These are phyloP conservation scores for Pimpla rufipes DNA, from an alignment of 2,888 invertebrate genomes.

Conservation along the genomic window DNA sequence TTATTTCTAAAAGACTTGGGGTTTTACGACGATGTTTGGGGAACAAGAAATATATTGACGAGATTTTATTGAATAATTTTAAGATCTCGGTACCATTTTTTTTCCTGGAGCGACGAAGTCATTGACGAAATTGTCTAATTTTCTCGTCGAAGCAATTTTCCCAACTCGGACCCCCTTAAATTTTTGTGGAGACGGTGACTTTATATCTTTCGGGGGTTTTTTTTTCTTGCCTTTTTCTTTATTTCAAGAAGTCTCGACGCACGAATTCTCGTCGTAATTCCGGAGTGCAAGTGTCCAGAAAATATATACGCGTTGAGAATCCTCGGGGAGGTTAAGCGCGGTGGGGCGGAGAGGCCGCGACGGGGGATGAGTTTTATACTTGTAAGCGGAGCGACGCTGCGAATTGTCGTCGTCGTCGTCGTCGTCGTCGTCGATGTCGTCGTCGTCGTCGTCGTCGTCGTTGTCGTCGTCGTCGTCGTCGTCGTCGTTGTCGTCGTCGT, in stretches of 20 bases:
- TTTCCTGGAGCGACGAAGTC: no score
- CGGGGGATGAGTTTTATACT: conserved; percentile 58
- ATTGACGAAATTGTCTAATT: neutral
- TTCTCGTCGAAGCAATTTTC: neutral
- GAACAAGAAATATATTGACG: no score
- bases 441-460: conserved; percentile 58
- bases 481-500: no score
- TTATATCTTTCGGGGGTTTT: no score
- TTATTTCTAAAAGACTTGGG: no score
- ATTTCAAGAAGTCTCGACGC: neutral
- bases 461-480: conserved; percentile 47
- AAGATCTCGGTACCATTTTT: no score
- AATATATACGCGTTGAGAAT: conserved; percentile 58
- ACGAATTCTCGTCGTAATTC: conserved; percentile 55
- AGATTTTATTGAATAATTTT: no score
- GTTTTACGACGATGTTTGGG: no score
- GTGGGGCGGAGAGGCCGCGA: neutral
- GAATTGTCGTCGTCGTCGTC: conserved; percentile 53
- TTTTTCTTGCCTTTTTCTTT: neutral
- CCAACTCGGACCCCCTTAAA: neutral
- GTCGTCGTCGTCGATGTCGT: conserved; percentile 48
- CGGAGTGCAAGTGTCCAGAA: conserved; percentile 64
- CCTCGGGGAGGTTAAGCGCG: conserved; percentile 3
- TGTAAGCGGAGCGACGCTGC: conserved; percentile 56
- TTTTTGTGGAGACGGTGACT: neutral